Percentiles rank a stretch among this genome's conserved stretches.
phyloP scores from a whole-genome alignment of 2,888 invertebrate species.

The Anthophora plumipes region DNA sequence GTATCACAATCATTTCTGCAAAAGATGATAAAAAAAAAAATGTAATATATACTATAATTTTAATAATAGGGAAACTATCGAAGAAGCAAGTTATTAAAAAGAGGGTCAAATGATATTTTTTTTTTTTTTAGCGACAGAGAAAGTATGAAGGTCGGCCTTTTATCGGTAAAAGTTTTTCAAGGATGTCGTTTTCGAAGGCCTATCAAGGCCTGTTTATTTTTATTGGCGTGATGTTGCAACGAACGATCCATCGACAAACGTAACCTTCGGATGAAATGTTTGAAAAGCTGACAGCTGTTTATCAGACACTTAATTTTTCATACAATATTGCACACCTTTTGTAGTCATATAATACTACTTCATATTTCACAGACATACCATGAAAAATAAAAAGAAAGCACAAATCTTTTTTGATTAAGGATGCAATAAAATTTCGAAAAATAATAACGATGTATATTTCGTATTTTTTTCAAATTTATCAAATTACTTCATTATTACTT shows the following conservation, averaged over 20 bases:
- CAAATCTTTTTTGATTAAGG: too few relatives aligned
- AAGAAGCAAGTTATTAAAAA: not conserved
- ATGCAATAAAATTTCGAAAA: too few relatives aligned
- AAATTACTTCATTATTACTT: too few relatives aligned
- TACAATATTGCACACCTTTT: not conserved
- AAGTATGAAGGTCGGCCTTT: not conserved
- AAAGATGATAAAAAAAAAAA: not conserved
- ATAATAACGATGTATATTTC: too few relatives aligned
- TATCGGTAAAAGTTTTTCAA: conserved; percentile 10
- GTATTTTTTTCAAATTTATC: too few relatives aligned
- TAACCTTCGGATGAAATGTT: not conserved
- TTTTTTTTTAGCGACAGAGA: not conserved
- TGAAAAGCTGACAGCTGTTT: not conserved
- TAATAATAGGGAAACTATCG: too few relatives aligned
- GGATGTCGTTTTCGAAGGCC: not conserved
- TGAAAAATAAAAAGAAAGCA: not conserved
- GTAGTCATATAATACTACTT: not conserved
- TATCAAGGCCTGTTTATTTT: conserved; percentile 9
- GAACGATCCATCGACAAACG: not conserved
- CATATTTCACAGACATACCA: too few relatives aligned
- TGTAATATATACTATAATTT: not conserved
- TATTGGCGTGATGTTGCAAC: not conserved
- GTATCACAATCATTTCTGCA: too few relatives aligned
- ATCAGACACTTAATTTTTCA: not conserved
- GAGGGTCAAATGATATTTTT: not conserved